Evolutionary conservation across 2,113 vertebrate genomes (phyloP), one percentile per base, ranked within the genome.

Genomic region (Dicaeum eximium): DNA sequence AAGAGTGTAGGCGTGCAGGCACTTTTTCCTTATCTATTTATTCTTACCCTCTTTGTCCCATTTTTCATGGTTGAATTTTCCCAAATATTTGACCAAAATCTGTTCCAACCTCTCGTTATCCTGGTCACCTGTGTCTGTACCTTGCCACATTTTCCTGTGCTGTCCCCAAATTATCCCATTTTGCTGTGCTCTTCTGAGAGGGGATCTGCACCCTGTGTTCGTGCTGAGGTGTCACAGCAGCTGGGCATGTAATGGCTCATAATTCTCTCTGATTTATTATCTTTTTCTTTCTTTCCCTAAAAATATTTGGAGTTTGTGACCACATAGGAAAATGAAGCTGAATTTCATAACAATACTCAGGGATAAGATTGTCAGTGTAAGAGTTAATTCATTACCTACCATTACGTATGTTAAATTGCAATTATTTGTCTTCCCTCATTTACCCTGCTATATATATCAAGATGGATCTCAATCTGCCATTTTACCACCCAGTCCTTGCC

Each of bases 1-100:
- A 56, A 45, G 13, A 31, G 1, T 0, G 0, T 1, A n/a, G 7
- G 11, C 37, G 7, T 13, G 7, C 14, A 79, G 35, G 33, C 8
- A 28, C 18, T 19, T 74, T 13, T 25, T 58, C 17, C 8, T 48
- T 22, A 21, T 8, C 16, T 28, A 15, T 45, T 92, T 33, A 74
- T 48, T 66, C 7, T 15, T 11, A 51, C 11, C 5, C 42, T 33
- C 11, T 50, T 38, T 85, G 17, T 9, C 19, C 14, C 2, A 0
- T 45, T 94, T 74, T 62, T 74, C 20, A 16, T 15, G 22, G 31
- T 23, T 77, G 14, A 65, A 53, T 86, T 79, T 87, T 74, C 30
- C 24, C 9, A 48, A 78, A 53, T 70, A 69, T 27, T 28, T 62
- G 31, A 48, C 31, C 10, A 13, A 65, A 58, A 30, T 54, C 20